Percentiles rank a stretch among this genome's conserved stretches.
These are phyloP conservation scores for Chrysoperla carnea DNA, from an alignment of 1,140 invertebrate species.

Conservation along the genomic window DNA sequence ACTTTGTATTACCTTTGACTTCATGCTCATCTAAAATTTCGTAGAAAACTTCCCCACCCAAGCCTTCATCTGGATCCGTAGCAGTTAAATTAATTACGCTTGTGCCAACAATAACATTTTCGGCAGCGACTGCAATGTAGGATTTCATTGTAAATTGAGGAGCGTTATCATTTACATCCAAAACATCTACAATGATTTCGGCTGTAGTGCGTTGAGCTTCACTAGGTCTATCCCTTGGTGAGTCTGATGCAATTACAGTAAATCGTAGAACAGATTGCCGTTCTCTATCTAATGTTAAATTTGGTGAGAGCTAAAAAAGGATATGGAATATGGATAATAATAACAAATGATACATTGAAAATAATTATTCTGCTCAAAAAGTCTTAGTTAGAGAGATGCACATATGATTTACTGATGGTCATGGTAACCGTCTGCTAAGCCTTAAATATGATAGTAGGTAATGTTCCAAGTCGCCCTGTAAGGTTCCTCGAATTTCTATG, in stretches of 20 bases:
- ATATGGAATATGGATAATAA: constrained; percentile 6
- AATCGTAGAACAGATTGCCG: constrained; percentile 46
- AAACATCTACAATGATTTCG: constrained; percentile 47
- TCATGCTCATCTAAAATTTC: constrained; percentile 55
- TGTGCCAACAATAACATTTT: constrained; percentile 48
- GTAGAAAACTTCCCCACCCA: constrained; percentile 44
- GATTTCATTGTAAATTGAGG: constrained; percentile 31
- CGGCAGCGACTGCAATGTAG: constrained; percentile 43
- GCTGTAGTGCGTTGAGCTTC: constrained; percentile 40
- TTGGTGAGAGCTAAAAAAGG: constrained; percentile 36
- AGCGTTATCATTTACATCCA: constrained; percentile 72
- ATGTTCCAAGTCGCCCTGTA: too few species aligned
- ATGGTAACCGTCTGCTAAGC: too few species aligned
- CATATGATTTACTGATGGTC: too few species aligned
- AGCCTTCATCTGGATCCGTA: constrained; percentile 54
- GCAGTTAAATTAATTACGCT: constrained; percentile 60
- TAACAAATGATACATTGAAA: too few species aligned
- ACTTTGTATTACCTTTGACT: constrained; percentile 36
- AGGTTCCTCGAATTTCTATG: too few species aligned
- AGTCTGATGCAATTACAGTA: constrained; percentile 54
- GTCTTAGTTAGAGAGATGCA: too few species aligned
- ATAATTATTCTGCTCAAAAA: too few species aligned
- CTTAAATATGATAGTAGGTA: too few species aligned
- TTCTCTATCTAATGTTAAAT: constrained; percentile 56
- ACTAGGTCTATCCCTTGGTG: constrained; percentile 38